Conservation (phyloP, 2,113 vertebrate genomes). For the rabbit (Oryctolagus cuniculus) region mOryCun1.1 NC_091445.1:44046501-44047000, state of each 20-base stretch:
- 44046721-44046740: neutral
- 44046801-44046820: conserved; percentile 54
- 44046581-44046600: conserved; percentile 29
- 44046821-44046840: neutral
- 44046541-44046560: conserved; percentile 19
- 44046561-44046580: conserved; percentile 60
- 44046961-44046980: too few species aligned
- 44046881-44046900: neutral
- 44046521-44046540: conserved; percentile 27
- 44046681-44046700: conserved; percentile 18
- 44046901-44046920: neutral
- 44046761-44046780: neutral
- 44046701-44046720: neutral
- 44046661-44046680: conserved; percentile 12
- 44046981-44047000: too few species aligned
- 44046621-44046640: conserved; percentile 37
- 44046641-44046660: conserved; percentile 59
- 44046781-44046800: neutral
- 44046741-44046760: neutral
- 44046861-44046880: neutral
- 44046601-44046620: conserved; percentile 14
- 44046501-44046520: neutral
- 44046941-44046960: too few species aligned
- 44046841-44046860: neutral
- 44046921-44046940: too few species aligned